These are phyloP conservation scores for Strigamia transsilvanica DNA, from an alignment of 2,888 invertebrate species.

Conservation along the genomic window DNA sequence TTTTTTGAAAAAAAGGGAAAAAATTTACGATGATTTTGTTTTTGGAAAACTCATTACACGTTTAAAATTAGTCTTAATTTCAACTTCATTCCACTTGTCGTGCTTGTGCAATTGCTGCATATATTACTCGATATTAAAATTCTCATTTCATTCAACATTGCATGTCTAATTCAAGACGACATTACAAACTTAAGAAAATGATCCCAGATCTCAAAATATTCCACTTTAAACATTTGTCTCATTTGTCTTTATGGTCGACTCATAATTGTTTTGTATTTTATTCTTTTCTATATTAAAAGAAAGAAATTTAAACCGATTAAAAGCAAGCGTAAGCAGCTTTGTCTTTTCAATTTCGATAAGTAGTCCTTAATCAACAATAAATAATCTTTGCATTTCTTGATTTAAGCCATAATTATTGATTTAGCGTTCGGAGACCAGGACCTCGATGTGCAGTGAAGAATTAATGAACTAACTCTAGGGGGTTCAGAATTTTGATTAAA, in stretches of 20 bases:
- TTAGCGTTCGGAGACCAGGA: not conserved
- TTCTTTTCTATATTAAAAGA: not conserved
- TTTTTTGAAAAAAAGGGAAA: no score
- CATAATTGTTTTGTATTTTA: not conserved
- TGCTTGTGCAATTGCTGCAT: conserved; percentile 19
- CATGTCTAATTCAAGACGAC: conserved; percentile 11
- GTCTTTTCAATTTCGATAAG: not conserved
- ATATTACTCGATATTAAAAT: not conserved
- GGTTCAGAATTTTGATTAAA: not conserved
- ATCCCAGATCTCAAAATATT: not conserved
- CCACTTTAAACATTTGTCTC: conserved; percentile 1
- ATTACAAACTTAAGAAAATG: conserved; percentile 6
- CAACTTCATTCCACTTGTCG: conserved; percentile 32
- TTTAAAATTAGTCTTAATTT: conserved; percentile 15
- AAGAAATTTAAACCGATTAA: not conserved
- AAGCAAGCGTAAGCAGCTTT: conserved; percentile 23
- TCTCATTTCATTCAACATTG: conserved; percentile 4
- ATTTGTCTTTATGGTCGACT: not conserved
- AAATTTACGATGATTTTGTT: not conserved
- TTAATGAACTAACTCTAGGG: conserved; percentile 9
- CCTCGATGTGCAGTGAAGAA: not conserved
- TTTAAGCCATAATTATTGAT: conserved; percentile 4
- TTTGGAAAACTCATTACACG: conserved; percentile 3
- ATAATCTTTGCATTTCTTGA: conserved; percentile 35
- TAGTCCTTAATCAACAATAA: conserved; percentile 33